Conservation (phyloP, 2,888 invertebrate genomes). For the Cancer borealis region DNA sequence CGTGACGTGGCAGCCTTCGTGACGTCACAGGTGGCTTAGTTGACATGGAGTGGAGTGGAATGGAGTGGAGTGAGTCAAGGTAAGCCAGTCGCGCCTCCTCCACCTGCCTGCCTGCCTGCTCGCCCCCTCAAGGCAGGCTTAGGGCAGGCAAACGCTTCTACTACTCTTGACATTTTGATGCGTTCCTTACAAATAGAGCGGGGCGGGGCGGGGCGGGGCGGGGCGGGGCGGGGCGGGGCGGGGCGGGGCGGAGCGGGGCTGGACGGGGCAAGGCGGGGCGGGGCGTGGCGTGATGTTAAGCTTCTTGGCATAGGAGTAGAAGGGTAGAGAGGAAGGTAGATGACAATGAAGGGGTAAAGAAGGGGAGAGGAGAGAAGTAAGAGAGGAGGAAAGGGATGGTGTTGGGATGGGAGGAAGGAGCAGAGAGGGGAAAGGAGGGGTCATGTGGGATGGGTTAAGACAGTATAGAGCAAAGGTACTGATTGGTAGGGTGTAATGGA, state of each 20-base stretch:
- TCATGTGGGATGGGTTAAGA: not conserved
- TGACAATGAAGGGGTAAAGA: not conserved
- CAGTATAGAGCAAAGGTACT: not conserved
- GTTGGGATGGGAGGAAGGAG: not conserved
- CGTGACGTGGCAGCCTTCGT: not conserved
- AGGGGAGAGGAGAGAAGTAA: not conserved
- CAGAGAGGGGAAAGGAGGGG: not conserved
- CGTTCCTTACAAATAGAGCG: conserved; percentile 32
- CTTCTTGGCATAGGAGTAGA: not conserved
- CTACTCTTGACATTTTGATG: conserved; percentile 29
- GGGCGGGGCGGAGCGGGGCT: not conserved
- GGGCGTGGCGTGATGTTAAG: not conserved
- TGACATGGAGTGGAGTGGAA: not conserved
- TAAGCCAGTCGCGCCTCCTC: conserved; percentile 18
- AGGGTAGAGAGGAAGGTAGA: not conserved
- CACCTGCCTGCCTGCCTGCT: not conserved
- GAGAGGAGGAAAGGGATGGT: not conserved
- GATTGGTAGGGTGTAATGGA: not conserved
- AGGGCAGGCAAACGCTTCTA: conserved; percentile 17
- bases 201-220: not conserved
- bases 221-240: not conserved
- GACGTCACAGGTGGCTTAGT: not conserved
- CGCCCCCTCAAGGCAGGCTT: not conserved
- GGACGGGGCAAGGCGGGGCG: no score
- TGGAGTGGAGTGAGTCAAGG: not conserved